These are phyloP conservation scores for Cistogaster globosa DNA, from an alignment of 2,888 invertebrate genomes.

Conservation along the genomic window DNA sequence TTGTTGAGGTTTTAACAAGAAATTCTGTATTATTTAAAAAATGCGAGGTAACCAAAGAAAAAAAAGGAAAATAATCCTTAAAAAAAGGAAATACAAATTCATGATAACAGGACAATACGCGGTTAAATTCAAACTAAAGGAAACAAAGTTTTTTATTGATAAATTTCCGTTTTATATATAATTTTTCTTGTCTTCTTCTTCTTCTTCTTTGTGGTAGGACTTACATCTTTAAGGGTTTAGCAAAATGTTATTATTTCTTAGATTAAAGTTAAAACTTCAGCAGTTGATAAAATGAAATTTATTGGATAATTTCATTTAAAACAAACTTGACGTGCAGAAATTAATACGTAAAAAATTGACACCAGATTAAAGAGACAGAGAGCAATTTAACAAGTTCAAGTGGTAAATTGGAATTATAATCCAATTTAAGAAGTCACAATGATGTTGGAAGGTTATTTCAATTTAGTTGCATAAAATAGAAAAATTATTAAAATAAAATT, in stretches of 20 bases:
- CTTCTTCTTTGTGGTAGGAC: not conserved
- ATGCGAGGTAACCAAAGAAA: not conserved
- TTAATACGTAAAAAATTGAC: not conserved
- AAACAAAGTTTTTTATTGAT: constrained; percentile 44
- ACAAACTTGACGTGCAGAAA: not conserved
- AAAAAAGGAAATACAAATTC: constrained; percentile 53
- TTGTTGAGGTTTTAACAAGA: constrained; percentile 9
- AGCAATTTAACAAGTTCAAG: not conserved
- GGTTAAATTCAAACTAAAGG: constrained; percentile 25
- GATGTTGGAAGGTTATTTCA: too few relatives aligned
- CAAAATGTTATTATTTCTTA: constrained; percentile 30
- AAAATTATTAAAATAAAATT: too few relatives aligned
- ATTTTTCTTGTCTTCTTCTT: not conserved
- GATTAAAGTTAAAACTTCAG: constrained; percentile 39
- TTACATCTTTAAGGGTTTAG: not conserved
- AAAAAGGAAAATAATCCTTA: not conserved
- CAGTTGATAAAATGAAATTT: constrained; percentile 40
- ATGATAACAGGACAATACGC: constrained; percentile 52
- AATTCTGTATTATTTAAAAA: constrained; percentile 26
- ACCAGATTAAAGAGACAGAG: not conserved
- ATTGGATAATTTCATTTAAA: constrained; percentile 32
- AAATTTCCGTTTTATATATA: constrained; percentile 48
- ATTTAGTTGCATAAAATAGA: too few relatives aligned
- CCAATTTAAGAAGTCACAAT: too few relatives aligned
- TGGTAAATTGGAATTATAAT: not conserved